Evolutionary conservation across 2,113 vertebrate species (phyloP).

Genomic region (Columbina picui): DNA sequence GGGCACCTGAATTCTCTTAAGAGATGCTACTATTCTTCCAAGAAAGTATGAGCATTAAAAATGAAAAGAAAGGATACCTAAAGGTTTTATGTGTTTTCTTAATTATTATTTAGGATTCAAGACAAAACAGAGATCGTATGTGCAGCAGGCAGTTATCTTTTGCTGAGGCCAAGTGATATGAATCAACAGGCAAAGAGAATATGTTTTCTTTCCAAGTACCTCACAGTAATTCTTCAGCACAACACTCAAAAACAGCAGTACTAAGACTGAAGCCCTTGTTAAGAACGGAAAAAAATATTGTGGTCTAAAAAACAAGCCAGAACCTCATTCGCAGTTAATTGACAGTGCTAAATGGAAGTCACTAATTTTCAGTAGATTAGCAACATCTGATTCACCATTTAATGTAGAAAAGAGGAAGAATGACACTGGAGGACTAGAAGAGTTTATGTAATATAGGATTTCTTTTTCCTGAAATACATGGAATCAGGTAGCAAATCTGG

Average conservation of each 20-base stretch:
- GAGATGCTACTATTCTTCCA: not conserved
- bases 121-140: not conserved
- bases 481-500: not conserved
- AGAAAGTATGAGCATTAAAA: not conserved
- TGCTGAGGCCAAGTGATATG: not conserved
- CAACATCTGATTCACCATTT: not conserved
- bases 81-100: not conserved
- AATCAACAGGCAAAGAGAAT: not conserved
- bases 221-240: not conserved
- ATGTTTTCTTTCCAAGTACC: not conserved
- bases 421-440: not conserved
- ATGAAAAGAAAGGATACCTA: not conserved
- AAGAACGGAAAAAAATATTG: not conserved
- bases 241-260: not conserved
- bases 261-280: not conserved
- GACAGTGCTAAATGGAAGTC: not conserved
- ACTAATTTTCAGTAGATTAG: not conserved
- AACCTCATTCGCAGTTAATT: not conserved
- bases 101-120: not conserved
- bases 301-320: not conserved
- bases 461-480: not conserved
- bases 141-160: not conserved
- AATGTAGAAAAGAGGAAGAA: not conserved
- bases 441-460: not conserved
- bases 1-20: not conserved